Conservation (phyloP, 1,140 invertebrate species). For the Nasonia longicornis region DNA sequence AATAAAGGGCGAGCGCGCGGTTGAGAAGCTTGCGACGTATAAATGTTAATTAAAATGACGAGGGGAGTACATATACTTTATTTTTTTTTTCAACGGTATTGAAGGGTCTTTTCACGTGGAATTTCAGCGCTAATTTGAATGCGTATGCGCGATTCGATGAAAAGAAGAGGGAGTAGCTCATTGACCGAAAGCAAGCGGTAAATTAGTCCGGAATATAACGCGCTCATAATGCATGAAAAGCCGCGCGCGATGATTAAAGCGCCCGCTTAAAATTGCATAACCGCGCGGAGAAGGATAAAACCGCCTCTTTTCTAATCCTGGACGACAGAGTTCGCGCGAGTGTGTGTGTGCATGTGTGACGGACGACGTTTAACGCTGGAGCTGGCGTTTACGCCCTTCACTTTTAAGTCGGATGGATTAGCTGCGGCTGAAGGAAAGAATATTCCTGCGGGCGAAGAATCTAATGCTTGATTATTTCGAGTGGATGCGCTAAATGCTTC, state of each 20-base stretch:
- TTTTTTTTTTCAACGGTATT: no score
- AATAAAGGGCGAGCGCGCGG: neutral
- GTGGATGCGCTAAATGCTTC: no score
- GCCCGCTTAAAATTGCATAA: constrained; percentile 17
- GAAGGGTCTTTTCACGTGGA: no score
- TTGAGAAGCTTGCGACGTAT: neutral
- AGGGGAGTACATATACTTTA: no score
- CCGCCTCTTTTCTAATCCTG: neutral
- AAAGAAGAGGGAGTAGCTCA: no score
- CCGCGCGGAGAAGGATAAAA: neutral
- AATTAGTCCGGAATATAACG: neutral
- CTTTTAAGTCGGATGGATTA: neutral
- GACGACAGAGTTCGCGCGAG: neutral
- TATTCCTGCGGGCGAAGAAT: no score
- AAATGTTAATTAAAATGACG: neutral
- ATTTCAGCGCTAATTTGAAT: no score
- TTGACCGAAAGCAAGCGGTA: no score
- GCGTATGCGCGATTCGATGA: no score
- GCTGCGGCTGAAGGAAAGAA: no score
- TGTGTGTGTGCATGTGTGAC: neutral
- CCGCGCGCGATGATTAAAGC: constrained; percentile 15
- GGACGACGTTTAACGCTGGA: neutral
- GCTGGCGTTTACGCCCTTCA: neutral
- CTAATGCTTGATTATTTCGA: no score
- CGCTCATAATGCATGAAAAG: neutral